Conservation (phyloP, 2,797 vertebrate species). For the Cyprinella venusta region DNA sequence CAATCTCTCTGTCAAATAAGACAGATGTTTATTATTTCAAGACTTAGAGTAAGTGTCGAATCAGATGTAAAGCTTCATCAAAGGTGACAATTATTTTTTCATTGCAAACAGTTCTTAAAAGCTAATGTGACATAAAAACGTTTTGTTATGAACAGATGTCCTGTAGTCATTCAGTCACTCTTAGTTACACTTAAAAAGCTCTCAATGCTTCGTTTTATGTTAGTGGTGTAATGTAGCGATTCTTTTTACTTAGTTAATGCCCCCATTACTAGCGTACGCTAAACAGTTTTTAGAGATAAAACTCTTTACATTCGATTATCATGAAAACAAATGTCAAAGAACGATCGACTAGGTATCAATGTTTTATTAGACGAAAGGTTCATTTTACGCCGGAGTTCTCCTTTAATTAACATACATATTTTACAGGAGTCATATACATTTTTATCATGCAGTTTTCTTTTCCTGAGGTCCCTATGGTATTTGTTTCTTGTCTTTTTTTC, state of each 20-base stretch:
- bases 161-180: not conserved
- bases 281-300: too few relatives aligned
- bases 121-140: not conserved
- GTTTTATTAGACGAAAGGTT: too few relatives aligned
- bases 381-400: too few relatives aligned
- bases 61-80: not conserved
- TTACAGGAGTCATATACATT: not conserved
- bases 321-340: too few relatives aligned
- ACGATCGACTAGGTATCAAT: too few relatives aligned
- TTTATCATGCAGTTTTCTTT: not conserved
- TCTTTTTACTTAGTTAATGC: too few relatives aligned
- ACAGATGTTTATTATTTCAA: constrained; percentile 37
- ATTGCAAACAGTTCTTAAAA: not conserved
- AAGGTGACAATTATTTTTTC: not conserved
- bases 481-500: not conserved
- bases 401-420: not conserved
- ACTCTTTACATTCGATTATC: too few relatives aligned
- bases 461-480: not conserved
- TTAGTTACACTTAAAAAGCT: too few relatives aligned
- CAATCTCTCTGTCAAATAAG: constrained; percentile 34
- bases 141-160: not conserved
- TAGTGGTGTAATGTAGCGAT: too few relatives aligned
- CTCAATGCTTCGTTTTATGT: too few relatives aligned
- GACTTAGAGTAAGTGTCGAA: not conserved
- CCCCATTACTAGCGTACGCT: too few relatives aligned